These are phyloP conservation scores for Dryococelus australis DNA, from an alignment of 2,888 invertebrate genomes.

Conservation along the genomic window DNA sequence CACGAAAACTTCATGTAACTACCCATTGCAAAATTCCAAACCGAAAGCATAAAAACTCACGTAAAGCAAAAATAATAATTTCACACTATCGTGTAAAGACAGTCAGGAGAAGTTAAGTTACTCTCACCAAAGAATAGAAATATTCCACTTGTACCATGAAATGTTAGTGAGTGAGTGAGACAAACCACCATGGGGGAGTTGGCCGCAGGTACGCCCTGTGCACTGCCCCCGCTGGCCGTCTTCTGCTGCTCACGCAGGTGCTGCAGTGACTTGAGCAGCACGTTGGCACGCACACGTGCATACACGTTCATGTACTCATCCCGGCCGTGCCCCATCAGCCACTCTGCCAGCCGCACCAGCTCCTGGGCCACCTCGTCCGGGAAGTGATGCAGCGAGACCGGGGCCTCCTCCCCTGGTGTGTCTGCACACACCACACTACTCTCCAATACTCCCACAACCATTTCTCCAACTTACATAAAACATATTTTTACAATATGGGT, in stretches of 20 bases:
- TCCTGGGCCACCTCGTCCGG: constrained; percentile 74
- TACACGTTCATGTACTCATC: constrained; percentile 79
- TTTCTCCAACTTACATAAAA: no score
- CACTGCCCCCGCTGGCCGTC: constrained; percentile 78
- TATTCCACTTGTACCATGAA: no score
- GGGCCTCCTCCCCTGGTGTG: constrained; percentile 62
- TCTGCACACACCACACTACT: constrained; percentile 41
- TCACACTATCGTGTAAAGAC: no score
- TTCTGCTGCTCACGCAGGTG: constrained; percentile 82
- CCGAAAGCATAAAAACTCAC: no score
- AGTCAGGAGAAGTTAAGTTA: no score
- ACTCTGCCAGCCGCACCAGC: constrained; percentile 80
- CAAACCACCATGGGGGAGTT: constrained; percentile 69
- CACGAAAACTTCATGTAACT: no score
- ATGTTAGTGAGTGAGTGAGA: no score
- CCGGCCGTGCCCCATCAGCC: constrained; percentile 81
- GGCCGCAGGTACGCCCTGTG: constrained; percentile 61
- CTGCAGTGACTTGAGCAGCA: constrained; percentile 76
- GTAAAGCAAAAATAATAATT: no score
- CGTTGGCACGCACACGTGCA: constrained; percentile 76
- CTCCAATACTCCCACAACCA: no score
- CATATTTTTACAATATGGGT: no score
- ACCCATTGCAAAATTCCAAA: no score
- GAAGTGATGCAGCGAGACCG: constrained; percentile 69
- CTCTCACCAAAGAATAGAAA: no score